These are phyloP conservation scores for Corythucha ciliata DNA, from an alignment of 2,888 invertebrate genomes.

Conservation along the genomic window DNA sequence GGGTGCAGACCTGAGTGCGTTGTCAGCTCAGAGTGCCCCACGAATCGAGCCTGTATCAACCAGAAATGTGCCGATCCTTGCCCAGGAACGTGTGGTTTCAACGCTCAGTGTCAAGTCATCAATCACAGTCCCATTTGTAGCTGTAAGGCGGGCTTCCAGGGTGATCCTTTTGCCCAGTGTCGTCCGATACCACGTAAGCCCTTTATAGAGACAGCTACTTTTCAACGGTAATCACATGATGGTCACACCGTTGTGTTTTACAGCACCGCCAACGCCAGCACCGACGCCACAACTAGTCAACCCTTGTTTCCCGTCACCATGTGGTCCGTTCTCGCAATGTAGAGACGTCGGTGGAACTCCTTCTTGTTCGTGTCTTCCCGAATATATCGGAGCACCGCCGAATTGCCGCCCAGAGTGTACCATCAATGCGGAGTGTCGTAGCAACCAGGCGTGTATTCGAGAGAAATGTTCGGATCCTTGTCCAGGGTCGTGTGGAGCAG, in stretches of 20 bases:
- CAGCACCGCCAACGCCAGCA: slow-evolving; percentile 26
- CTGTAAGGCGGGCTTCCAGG: slow-evolving; percentile 50
- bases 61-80: slow-evolving; percentile 64
- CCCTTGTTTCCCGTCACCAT: slow-evolving; percentile 68
- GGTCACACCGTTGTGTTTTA: background rate
- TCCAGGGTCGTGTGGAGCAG: slow-evolving; percentile 64
- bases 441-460: slow-evolving; percentile 57
- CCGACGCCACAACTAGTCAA: slow-evolving; percentile 37
- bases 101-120: slow-evolving; percentile 59
- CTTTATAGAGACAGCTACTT: too few species aligned
- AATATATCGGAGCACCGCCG: slow-evolving; percentile 68
- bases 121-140: slow-evolving; percentile 63
- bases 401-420: slow-evolving; percentile 68
- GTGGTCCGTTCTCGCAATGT: slow-evolving; percentile 70
- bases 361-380: slow-evolving; percentile 62
- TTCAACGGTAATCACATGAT: slow-evolving; percentile 24
- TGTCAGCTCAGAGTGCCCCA: slow-evolving; percentile 55
- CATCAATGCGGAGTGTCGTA: slow-evolving; percentile 57
- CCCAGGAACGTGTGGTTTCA: slow-evolving; percentile 59
- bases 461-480: slow-evolving; percentile 67
- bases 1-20: slow-evolving; percentile 58
- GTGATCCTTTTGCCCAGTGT: slow-evolving; percentile 45
- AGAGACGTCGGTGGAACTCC: slow-evolving; percentile 62
- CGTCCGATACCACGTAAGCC: slow-evolving; percentile 46
- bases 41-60: slow-evolving; percentile 55